Evolutionary conservation across 2,888 invertebrate genomes (phyloP).

Genomic region (Cancer borealis): DNA sequence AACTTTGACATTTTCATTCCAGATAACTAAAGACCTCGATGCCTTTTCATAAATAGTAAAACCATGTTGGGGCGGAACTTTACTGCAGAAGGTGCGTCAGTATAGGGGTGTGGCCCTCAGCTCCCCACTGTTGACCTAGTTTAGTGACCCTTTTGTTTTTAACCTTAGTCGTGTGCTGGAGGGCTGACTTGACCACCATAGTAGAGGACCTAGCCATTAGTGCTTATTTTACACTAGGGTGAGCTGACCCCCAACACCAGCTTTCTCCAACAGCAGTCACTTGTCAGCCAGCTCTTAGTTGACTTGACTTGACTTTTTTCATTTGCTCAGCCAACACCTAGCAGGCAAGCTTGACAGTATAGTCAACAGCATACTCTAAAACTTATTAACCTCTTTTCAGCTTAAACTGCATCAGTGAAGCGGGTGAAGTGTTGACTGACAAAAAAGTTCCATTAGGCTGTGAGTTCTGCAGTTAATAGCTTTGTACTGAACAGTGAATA

Average conservation of each 20-base stretch:
- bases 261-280: background rate
- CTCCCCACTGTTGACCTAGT: slow-evolving; percentile 14
- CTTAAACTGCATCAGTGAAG: background rate
- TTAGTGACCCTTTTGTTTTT: slow-evolving; percentile 26
- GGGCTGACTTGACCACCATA: background rate
- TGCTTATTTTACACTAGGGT: slow-evolving; percentile 7
- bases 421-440: background rate
- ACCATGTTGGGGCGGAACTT: slow-evolving; percentile 63
- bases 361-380: background rate
- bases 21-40: slow-evolving; percentile 73
- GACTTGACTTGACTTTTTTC: background rate
- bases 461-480: slow-evolving; percentile 17
- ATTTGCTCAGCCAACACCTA: background rate
- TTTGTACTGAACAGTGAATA: background rate
- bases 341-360: background rate
- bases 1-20: slow-evolving; percentile 67
- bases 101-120: slow-evolving; percentile 32
- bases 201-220: background rate
- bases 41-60: slow-evolving; percentile 65
- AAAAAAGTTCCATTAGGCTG: background rate
- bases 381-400: background rate
- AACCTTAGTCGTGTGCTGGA: slow-evolving; percentile 37
- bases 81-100: slow-evolving; percentile 71
- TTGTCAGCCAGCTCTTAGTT: background rate
- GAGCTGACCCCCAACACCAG: background rate